A percentile compares a stretch with the other conserved stretches of the same genome.
These are phyloP conservation scores for Gymnoscopelus braueri DNA, from an alignment of 2,797 vertebrate species.

Conservation along the genomic window DNA sequence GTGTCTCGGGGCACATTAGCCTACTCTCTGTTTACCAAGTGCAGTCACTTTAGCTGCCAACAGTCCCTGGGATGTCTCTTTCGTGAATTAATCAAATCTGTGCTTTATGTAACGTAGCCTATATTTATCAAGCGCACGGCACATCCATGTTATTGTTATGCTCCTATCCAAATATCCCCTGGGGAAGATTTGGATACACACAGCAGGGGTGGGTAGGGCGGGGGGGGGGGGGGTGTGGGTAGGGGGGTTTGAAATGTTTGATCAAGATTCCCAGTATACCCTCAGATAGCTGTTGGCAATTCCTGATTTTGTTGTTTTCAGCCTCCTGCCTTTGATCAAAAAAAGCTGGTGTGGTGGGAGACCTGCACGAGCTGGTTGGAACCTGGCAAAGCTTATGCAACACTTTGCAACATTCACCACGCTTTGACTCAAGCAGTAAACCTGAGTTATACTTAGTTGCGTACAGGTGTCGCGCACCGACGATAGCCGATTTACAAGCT, in stretches of 20 bases:
- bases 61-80: constrained; percentile 7
- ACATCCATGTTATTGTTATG: constrained; percentile 31
- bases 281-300: constrained; percentile 20
- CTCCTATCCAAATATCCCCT: constrained; percentile 40
- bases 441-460: no score
- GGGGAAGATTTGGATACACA: constrained; percentile 20
- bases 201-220: no score
- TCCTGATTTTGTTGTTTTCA: constrained; percentile 11
- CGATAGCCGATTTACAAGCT: no score
- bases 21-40: constrained; percentile 27
- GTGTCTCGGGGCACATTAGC: neutral
- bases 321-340: constrained; percentile 28
- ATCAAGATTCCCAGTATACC: constrained; percentile 26
- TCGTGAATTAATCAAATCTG: constrained; percentile 38
- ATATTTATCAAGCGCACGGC: constrained; percentile 41
- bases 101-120: constrained; percentile 27
- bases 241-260: neutral
- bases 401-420: constrained; percentile 60
- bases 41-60: constrained; percentile 15
- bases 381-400: constrained; percentile 74
- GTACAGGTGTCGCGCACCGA: no score
- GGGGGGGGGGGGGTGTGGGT: neutral
- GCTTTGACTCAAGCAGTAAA: constrained; percentile 35
- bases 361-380: constrained; percentile 30
- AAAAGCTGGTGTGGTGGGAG: constrained; percentile 26